phyloP scores from a whole-genome alignment of 2,888 invertebrate genomes.

The Drosophila putrida region DNA sequence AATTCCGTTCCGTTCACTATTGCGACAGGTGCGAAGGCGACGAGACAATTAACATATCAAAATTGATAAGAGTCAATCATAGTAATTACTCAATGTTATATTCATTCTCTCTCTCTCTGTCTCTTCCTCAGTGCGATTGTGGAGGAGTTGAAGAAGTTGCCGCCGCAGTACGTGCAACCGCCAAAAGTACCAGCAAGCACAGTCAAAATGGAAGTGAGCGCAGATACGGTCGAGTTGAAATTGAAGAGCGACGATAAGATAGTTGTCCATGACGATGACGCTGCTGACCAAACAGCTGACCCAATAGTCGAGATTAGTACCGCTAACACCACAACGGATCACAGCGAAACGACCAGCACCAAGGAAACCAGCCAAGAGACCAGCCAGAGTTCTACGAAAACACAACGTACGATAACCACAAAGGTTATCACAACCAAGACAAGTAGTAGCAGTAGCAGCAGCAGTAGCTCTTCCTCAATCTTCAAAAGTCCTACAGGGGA shows the following conservation, averaged over 20 bases:
- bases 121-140: constrained; percentile 79
- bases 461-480: constrained; percentile 22
- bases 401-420: constrained; percentile 60
- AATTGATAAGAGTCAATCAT: constrained; percentile 59
- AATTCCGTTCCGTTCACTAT: constrained; percentile 57
- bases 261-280: constrained; percentile 59
- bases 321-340: constrained; percentile 32
- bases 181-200: constrained; percentile 60
- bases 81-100: constrained; percentile 57
- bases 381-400: constrained; percentile 41
- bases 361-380: constrained; percentile 37
- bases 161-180: constrained; percentile 62
- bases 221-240: constrained; percentile 29
- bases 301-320: constrained; percentile 24
- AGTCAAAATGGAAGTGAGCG: constrained; percentile 54
- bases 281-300: constrained; percentile 37
- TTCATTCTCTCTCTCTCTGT: constrained; percentile 15
- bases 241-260: constrained; percentile 60
- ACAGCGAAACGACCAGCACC: constrained; percentile 40
- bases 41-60: constrained; percentile 68
- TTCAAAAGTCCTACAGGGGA: constrained; percentile 45
- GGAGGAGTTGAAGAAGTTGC: constrained; percentile 81
- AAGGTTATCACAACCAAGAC: constrained; percentile 68
- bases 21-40: constrained; percentile 45
- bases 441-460: constrained; percentile 49